Conservation (phyloP, 30 jellyfish, hydroid and myxozoan species). For the Calvadosia cruxmelitensis region DNA sequence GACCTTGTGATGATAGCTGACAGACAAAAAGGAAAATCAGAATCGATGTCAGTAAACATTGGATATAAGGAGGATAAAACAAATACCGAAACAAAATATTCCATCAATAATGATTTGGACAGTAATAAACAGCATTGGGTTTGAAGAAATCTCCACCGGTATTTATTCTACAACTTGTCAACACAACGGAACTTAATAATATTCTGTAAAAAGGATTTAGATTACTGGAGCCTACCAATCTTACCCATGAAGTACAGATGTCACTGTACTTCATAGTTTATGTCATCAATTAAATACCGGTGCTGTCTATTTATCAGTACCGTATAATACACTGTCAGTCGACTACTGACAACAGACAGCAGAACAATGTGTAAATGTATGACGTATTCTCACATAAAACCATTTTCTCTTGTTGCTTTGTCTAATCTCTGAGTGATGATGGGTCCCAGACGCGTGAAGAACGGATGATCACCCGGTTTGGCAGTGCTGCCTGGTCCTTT, state of each 20-base stretch:
- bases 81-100: too few species aligned
- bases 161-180: too few species aligned
- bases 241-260: not conserved
- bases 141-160: too few species aligned
- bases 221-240: not conserved
- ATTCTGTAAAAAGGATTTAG: too few species aligned
- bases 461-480: conserved; percentile 92
- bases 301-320: too few species aligned
- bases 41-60: not conserved
- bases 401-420: conserved; percentile 74
- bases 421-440: conserved; percentile 64
- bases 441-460: conserved; percentile 84
- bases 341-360: too few species aligned
- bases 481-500: conserved; percentile 98
- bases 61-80: too few species aligned
- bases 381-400: conserved; percentile 50
- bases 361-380: not conserved
- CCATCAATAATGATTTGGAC: too few species aligned
- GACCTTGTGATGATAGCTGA: conserved; percentile 82
- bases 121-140: too few species aligned
- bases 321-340: too few species aligned
- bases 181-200: too few species aligned
- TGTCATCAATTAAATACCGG: not conserved
- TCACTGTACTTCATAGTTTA: not conserved
- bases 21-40: conserved; percentile 1